phyloP scores from a whole-genome alignment of 2,113 vertebrate genomes.

The Phylloscopus trochiloides region DNA sequence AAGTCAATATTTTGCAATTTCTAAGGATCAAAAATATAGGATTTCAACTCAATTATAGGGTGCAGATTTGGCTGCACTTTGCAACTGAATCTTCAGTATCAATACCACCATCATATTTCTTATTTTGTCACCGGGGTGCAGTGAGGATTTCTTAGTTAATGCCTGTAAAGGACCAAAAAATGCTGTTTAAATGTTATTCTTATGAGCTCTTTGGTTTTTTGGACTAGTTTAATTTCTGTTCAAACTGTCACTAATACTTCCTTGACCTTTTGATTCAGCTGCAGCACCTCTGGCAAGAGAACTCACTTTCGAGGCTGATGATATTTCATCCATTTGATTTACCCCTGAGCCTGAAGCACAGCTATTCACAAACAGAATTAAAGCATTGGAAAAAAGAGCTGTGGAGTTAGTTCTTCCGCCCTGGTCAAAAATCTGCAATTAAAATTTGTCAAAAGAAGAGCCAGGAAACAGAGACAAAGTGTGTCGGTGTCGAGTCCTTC shows the following conservation, averaged over 20 bases:
- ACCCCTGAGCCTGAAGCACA: not conserved
- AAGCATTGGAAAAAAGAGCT: not conserved
- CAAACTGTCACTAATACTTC: constrained; percentile 10
- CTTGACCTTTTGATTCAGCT: constrained; percentile 55
- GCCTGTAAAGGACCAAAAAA: not conserved
- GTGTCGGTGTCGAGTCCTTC: rapidly evolving
- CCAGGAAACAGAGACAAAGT: not conserved
- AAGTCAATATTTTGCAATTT: not conserved
- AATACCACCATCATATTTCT: not conserved
- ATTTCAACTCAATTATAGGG: not conserved
- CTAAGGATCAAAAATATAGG: not conserved
- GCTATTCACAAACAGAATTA: constrained; percentile 35
- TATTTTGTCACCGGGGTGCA: not conserved
- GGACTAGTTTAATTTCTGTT: not conserved
- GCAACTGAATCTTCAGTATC: not conserved
- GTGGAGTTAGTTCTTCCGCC: not conserved
- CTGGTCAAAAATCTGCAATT: not conserved
- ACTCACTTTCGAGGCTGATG: not conserved
- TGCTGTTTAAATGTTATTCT: constrained; percentile 41
- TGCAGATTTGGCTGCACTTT: not conserved
- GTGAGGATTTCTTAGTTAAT: constrained; percentile 2
- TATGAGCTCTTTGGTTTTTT: not conserved
- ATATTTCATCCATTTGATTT: constrained; percentile 14
- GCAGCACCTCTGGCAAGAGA: constrained; percentile 7
- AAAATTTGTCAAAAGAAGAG: not conserved